Conservation (phyloP, 2,797 vertebrate species). For the Menidia menidia region DNA sequence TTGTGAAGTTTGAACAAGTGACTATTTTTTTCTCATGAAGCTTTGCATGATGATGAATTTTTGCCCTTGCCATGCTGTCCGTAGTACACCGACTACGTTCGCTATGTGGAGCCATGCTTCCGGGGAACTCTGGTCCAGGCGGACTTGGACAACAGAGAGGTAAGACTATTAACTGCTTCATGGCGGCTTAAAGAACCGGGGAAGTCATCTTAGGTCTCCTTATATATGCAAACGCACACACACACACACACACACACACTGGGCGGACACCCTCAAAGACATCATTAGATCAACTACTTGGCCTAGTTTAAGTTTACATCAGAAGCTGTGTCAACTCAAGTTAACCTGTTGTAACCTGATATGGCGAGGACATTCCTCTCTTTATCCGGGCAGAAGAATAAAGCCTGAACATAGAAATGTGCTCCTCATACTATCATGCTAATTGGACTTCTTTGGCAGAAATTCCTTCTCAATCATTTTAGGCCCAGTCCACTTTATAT, state of each 20-base stretch:
- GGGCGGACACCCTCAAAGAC: not conserved
- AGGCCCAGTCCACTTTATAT: not conserved
- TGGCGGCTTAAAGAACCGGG: constrained; percentile 39
- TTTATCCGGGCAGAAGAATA: not conserved
- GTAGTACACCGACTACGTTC: constrained; percentile 95
- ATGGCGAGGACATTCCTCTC: too few relatives aligned
- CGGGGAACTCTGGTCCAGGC: constrained; percentile 94
- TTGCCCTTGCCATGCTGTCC: not conserved
- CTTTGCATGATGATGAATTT: too few relatives aligned
- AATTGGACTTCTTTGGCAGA: not conserved
- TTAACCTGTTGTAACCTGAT: not conserved
- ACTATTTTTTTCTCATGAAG: not conserved
- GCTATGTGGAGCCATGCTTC: constrained; percentile 97
- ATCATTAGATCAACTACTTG: constrained; percentile 38
- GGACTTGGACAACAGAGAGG: constrained; percentile 95
- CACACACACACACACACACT: constrained; percentile 9
- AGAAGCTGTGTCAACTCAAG: constrained; percentile 27
- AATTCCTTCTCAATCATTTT: not conserved
- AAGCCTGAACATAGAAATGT: not conserved
- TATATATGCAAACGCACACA: constrained; percentile 12
- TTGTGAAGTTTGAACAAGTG: not conserved
- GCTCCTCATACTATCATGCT: not conserved
- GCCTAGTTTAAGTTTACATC: constrained; percentile 34
- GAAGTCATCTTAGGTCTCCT: constrained; percentile 10
- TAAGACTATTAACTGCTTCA: constrained; percentile 75